A percentile compares a stretch with the other conserved stretches of the same genome.
phyloP scores from a whole-genome alignment of 1,140 invertebrate species.

The Aplysia californica region DNA sequence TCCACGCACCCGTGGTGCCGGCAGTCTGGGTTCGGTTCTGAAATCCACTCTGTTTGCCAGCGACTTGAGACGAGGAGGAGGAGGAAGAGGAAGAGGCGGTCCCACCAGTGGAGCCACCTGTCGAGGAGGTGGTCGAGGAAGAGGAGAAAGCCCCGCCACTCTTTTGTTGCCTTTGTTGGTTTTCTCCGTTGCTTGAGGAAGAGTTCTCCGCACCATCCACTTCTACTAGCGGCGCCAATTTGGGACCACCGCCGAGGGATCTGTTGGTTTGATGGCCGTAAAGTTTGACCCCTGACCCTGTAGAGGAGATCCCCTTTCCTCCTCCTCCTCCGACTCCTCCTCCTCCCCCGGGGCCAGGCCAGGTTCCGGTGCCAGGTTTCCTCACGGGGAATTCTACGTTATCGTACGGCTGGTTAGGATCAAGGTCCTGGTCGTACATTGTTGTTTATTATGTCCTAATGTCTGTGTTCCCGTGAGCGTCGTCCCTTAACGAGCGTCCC shows the following conservation, averaged over 20 bases:
- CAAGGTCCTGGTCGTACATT: conserved; percentile 18
- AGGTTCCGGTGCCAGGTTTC: conserved; percentile 29
- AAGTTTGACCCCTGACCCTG: background rate
- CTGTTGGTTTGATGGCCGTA: background rate
- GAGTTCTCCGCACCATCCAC: conserved; percentile 31
- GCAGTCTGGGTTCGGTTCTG: no score
- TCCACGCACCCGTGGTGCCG: no score
- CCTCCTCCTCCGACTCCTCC: background rate
- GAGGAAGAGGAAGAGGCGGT: no score
- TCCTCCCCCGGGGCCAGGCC: conserved; percentile 3
- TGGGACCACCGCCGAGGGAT: background rate
- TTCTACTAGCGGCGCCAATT: conserved; percentile 30
- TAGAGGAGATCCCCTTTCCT: no score
- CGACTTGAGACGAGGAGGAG: no score
- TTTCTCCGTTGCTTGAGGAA: no score
- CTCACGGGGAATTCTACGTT: conserved; percentile 49
- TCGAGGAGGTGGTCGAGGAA: background rate
- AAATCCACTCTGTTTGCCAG: no score
- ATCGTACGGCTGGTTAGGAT: conserved; percentile 35
- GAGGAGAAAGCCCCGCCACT: background rate
- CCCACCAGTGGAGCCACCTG: no score
- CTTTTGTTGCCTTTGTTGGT: background rate
- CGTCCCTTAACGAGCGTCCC: no score
- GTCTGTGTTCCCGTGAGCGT: no score
- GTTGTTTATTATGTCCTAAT: background rate